A percentile compares a stretch with the other conserved stretches of the same genome.
These are phyloP conservation scores for Nothobranchius furzeri DNA, from an alignment of 2,113 vertebrate genomes.

Conservation along the genomic window DNA sequence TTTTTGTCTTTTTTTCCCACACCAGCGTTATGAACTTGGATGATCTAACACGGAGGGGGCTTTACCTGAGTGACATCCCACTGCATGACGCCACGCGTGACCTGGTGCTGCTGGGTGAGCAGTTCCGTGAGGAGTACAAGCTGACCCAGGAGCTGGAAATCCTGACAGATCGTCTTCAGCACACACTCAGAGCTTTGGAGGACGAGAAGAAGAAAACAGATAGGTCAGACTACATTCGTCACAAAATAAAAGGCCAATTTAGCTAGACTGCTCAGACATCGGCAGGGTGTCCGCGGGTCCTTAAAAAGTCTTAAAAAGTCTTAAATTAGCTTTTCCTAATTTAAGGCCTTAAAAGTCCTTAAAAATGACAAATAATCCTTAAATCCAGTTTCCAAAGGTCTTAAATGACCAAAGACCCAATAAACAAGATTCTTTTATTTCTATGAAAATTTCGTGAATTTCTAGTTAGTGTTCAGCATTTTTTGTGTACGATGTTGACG, in stretches of 20 bases:
- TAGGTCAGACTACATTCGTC: constrained; percentile 78
- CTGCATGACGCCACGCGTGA: constrained; percentile 96
- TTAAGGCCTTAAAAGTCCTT: too few species aligned
- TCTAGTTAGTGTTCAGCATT: too few species aligned
- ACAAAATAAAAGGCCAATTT: not conserved
- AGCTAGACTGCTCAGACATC: not conserved
- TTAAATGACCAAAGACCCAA: too few species aligned
- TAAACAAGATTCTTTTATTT: too few species aligned
- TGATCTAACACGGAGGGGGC: constrained; percentile 92
- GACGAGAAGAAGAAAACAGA: constrained; percentile 99
- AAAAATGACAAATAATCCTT: too few species aligned
- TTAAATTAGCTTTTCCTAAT: too few species aligned
- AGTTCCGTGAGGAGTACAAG: constrained; percentile 98
- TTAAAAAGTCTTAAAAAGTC: too few species aligned
- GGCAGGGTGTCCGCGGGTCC: too few species aligned
- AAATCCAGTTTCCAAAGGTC: too few species aligned
- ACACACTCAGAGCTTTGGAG: constrained; percentile 93
- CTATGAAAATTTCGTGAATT: too few species aligned
- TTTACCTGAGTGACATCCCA: constrained; percentile 97
- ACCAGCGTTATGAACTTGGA: constrained; percentile 97
- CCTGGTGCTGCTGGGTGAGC: constrained; percentile 96
- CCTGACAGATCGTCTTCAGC: constrained; percentile 95
- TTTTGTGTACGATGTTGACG: too few species aligned
- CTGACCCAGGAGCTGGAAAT: constrained; percentile 97
- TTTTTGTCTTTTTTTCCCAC: not conserved